Conservation (phyloP, 2,888 invertebrate species). For the Lasius fuliginosus region DNA sequence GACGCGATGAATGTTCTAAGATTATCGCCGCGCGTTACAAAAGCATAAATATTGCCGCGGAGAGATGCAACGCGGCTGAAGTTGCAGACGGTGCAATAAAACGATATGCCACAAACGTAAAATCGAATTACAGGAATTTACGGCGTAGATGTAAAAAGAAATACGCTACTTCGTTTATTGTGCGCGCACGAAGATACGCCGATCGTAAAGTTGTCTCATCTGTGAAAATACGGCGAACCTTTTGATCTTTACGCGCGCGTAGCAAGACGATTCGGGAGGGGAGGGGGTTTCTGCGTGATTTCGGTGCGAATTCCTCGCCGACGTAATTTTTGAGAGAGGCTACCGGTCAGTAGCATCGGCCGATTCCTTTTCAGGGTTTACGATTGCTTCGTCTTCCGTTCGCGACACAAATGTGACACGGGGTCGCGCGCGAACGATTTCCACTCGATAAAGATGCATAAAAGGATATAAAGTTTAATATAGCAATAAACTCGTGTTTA, state of each 20-base stretch:
- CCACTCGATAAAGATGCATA: not conserved
- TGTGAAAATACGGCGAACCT: constrained; percentile 25
- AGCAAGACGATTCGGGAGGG: not conserved
- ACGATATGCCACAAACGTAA: constrained; percentile 8
- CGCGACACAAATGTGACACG: not conserved
- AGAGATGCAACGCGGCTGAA: not conserved
- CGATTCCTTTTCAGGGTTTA: not conserved
- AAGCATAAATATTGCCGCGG: not conserved
- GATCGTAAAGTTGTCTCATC: constrained; percentile 34
- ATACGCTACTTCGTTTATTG: not conserved
- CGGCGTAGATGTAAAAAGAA: not conserved
- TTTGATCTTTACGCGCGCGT: not conserved
- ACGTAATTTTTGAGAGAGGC: not conserved
- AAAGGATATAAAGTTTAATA: constrained; percentile 27
- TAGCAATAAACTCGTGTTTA: constrained; percentile 25
- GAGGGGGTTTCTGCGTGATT: not conserved
- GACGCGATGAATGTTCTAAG: not conserved
- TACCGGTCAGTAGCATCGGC: not conserved
- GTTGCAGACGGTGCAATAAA: constrained; percentile 19
- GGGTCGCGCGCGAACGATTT: not conserved
- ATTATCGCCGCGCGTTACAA: not conserved
- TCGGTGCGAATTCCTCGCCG: not conserved
- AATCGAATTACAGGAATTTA: constrained; percentile 43
- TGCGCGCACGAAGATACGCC: not conserved
- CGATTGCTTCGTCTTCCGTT: not conserved